Conservation (phyloP, 2,113 vertebrate genomes). For the Neopipo cinnamomea region DNA sequence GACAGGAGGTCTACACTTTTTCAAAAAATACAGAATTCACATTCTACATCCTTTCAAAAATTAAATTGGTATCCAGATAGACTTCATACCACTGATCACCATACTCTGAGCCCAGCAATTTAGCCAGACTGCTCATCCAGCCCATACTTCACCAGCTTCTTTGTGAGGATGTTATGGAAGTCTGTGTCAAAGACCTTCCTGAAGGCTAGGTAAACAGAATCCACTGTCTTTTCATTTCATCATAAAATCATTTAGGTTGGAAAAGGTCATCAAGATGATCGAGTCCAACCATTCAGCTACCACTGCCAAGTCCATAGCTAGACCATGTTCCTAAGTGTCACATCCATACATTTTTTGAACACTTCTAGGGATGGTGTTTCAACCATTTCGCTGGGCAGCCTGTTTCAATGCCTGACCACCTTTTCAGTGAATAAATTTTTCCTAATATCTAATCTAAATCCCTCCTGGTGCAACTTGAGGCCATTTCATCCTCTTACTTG, state of each 20-base stretch:
- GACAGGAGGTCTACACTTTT: background rate
- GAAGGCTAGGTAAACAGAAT: background rate
- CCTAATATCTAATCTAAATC: background rate
- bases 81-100: background rate
- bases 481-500: background rate
- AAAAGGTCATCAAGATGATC: background rate
- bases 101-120: background rate
- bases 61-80: background rate
- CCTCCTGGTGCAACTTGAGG: background rate
- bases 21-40: background rate
- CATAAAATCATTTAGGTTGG: background rate
- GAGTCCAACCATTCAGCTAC: background rate
- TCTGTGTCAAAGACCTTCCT: background rate
- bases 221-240: background rate
- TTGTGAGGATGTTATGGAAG: background rate
- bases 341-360: background rate
- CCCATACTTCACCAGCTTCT: background rate
- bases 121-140: background rate
- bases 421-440: background rate
- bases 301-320: background rate
- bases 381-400: too few relatives aligned
- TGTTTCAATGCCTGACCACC: background rate
- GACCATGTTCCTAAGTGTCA: background rate
- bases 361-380: background rate
- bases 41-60: background rate